Evolutionary conservation across 1,140 invertebrate species (phyloP).

Genomic region (Rhopalosiphum maidis): DNA sequence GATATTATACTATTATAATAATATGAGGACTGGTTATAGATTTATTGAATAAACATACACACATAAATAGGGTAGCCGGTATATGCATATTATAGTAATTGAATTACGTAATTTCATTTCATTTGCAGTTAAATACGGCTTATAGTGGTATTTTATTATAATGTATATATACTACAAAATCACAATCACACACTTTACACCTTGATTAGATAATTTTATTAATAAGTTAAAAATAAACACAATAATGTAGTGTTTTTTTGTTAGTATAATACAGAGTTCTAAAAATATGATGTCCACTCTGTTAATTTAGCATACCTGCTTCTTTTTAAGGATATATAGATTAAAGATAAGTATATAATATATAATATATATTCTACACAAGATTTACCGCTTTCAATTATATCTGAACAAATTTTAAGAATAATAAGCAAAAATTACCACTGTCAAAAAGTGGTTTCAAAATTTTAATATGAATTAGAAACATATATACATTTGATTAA

Average conservation of each 20-base stretch:
- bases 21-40: neutral
- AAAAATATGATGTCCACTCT: too few relatives aligned
- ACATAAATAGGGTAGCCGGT: neutral
- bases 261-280: too few relatives aligned
- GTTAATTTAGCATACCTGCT: too few relatives aligned
- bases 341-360: too few relatives aligned
- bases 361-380: neutral
- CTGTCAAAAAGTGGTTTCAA: too few relatives aligned
- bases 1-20: slow-evolving; percentile 1
- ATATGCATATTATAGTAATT: neutral
- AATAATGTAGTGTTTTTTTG: too few relatives aligned
- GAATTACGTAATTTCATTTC: neutral
- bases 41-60: neutral
- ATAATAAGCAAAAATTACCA: neutral
- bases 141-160: neutral
- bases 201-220: too few relatives aligned
- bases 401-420: neutral
- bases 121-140: neutral
- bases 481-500: too few relatives aligned
- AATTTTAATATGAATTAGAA: neutral
- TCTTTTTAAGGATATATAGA: too few relatives aligned
- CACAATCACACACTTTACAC: too few relatives aligned
- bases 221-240: too few relatives aligned
- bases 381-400: neutral
- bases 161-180: neutral